These are phyloP conservation scores for Lepidostoma basale DNA, from an alignment of 1,140 invertebrate species.

Conservation along the genomic window DNA sequence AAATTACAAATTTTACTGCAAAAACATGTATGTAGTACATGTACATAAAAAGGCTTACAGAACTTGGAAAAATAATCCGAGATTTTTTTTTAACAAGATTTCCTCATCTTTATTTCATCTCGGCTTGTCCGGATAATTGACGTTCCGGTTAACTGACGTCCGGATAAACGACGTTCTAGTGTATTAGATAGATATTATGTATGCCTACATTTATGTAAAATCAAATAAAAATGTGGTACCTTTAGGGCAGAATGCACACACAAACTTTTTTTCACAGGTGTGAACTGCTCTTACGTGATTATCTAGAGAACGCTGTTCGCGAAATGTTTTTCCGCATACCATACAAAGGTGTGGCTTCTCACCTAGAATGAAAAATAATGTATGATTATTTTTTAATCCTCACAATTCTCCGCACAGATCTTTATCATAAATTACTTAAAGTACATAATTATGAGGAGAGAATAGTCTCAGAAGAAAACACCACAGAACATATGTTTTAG, in stretches of 20 bases:
- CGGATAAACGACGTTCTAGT: too few relatives aligned
- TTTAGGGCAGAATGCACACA: conserved; percentile 50
- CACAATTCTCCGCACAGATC: too few relatives aligned
- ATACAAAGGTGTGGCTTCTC: conserved; percentile 39
- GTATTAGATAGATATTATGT: too few relatives aligned
- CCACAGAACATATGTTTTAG: not conserved
- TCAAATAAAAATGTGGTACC: conserved; percentile 12
- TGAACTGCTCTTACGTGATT: conserved; percentile 45
- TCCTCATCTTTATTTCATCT: too few relatives aligned
- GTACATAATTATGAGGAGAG: not conserved
- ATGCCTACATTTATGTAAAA: too few relatives aligned
- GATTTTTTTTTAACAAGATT: too few relatives aligned
- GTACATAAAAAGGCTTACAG: too few relatives aligned
- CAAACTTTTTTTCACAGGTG: conserved; percentile 49
- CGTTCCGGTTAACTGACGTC: too few relatives aligned
- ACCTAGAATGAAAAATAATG: conserved; percentile 19
- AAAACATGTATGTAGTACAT: too few relatives aligned
- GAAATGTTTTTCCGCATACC: conserved; percentile 33
- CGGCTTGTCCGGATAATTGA: too few relatives aligned
- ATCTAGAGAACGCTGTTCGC: conserved; percentile 29
- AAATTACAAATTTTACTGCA: too few relatives aligned
- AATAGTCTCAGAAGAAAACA: not conserved
- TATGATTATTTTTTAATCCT: not conserved
- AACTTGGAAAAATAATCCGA: too few relatives aligned
- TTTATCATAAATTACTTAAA: not conserved